These are phyloP conservation scores for Hemicrepidius hirtus DNA, from an alignment of 2,888 invertebrate genomes.

Conservation along the genomic window DNA sequence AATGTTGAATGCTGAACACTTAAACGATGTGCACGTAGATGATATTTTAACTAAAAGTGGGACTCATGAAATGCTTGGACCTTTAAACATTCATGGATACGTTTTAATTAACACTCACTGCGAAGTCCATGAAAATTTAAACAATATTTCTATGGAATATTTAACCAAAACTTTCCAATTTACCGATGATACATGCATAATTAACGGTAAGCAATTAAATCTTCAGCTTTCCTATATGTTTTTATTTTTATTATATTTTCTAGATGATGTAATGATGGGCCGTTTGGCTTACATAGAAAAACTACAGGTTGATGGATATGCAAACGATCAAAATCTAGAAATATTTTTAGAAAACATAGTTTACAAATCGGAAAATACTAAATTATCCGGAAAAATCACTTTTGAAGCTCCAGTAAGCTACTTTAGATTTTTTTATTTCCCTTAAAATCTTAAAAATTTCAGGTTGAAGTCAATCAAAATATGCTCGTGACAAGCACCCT, in stretches of 20 bases:
- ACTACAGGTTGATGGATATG: conserved; percentile 60
- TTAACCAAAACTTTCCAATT: conserved; percentile 59
- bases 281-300: conserved; percentile 63
- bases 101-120: conserved; percentile 65
- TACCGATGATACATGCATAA: conserved; percentile 56
- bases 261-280: conserved; percentile 66
- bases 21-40: conserved; percentile 68
- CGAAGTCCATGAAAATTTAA: conserved; percentile 66
- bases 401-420: conserved; percentile 59
- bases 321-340: conserved; percentile 61
- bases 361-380: conserved; percentile 58
- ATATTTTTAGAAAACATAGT: conserved; percentile 63
- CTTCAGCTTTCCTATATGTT: too few species aligned
- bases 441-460: conserved; percentile 36
- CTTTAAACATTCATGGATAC: conserved; percentile 65
- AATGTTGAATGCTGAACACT: conserved; percentile 60
- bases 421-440: neutral
- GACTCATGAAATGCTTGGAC: conserved; percentile 65
- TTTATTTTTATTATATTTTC: conserved; percentile 46
- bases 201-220: conserved; percentile 61
- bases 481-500: conserved; percentile 60
- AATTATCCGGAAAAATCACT: conserved; percentile 56
- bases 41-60: conserved; percentile 70
- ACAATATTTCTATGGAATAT: conserved; percentile 61
- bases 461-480: conserved; percentile 66